phyloP scores from a whole-genome alignment of 2,797 vertebrate species.

The Trachops cirrhosus region DNA sequence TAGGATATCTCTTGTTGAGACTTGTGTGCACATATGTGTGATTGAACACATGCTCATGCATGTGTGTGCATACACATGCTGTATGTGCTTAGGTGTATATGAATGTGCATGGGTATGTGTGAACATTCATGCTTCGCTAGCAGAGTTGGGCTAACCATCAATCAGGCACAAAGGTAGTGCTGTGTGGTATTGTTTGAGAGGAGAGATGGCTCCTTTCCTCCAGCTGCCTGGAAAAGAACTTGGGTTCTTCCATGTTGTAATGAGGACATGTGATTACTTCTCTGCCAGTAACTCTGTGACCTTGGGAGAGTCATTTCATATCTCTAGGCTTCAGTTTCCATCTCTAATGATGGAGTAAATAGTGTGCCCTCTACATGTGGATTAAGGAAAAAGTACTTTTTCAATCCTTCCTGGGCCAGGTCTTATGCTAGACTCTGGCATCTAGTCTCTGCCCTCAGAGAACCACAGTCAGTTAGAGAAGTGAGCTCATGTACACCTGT shows the following conservation, averaged over 20 bases:
- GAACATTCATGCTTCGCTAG: background rate
- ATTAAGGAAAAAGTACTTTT: background rate
- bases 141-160: background rate
- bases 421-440: background rate
- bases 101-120: background rate
- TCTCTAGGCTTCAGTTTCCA: background rate
- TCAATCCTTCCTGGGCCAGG: background rate
- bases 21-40: fast-evolving
- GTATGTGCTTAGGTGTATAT: fast-evolving
- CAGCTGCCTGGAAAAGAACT: background rate
- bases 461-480: background rate
- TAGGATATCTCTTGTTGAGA: background rate
- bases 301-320: background rate
- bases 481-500: background rate
- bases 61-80: fast-evolving
- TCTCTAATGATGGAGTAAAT: background rate
- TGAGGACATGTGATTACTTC: too few relatives aligned
- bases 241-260: background rate
- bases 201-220: background rate
- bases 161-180: background rate
- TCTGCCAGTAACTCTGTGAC: background rate
- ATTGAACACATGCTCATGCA: background rate
- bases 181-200: fast-evolving
- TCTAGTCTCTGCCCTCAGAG: background rate
- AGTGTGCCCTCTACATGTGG: background rate